Evolutionary conservation across 2,888 invertebrate species (phyloP).

Genomic region (Uloborus plumipes): DNA sequence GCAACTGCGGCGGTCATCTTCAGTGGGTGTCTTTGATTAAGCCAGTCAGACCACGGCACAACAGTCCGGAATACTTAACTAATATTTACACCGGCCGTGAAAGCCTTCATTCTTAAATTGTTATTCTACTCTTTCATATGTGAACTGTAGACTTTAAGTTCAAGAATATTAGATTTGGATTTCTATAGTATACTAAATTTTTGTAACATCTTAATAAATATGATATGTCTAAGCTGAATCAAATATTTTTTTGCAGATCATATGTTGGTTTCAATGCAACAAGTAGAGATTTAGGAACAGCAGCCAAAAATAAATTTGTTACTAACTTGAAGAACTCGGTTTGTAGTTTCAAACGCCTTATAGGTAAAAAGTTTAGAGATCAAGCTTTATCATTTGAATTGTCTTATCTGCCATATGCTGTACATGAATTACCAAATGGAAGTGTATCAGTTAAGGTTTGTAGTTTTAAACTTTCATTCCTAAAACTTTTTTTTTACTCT

Average conservation of each 20-base stretch:
- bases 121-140: too few species aligned
- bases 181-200: background rate
- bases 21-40: too few species aligned
- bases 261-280: conserved; percentile 95
- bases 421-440: conserved; percentile 83
- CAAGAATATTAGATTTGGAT: too few species aligned
- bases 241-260: conserved; percentile 78
- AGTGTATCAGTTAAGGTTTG: conserved; percentile 77
- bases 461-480: conserved; percentile 5
- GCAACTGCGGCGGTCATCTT: too few species aligned
- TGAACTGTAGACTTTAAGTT: too few species aligned
- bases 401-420: conserved; percentile 83
- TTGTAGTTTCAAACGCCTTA: conserved; percentile 89
- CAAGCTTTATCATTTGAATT: conserved; percentile 85
- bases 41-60: too few species aligned
- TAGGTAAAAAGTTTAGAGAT: conserved; percentile 85
- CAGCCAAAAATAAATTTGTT: conserved; percentile 96
- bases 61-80: too few species aligned
- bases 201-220: background rate
- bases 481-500: too few species aligned
- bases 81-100: too few species aligned
- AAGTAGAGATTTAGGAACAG: conserved; percentile 93
- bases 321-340: conserved; percentile 98
- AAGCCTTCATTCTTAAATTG: too few species aligned
- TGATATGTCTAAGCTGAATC: background rate